Base-by-base conservation (phyloP, 2,797 vertebrate species). In the Lophura swinhoii region DNA sequence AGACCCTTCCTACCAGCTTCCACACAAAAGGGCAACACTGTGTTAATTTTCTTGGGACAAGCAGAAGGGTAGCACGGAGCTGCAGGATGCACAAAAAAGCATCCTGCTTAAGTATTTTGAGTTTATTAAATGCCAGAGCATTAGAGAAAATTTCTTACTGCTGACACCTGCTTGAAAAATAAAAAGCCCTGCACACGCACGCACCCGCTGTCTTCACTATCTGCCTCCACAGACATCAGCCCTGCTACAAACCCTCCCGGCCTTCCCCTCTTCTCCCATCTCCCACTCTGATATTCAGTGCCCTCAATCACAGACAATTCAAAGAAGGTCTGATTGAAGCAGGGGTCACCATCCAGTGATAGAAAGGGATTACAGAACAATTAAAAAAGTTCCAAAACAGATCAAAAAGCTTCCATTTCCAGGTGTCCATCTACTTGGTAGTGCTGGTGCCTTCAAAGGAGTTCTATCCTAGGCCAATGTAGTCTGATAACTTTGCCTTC, bases 91-190 rank as follows among this genome's bases (percentile, higher is more conserved):
- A 8, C 11, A 12, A n/a, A 80, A 12, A 14, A 9, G 16, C 5
- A 6, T 55, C 71, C 22, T 33, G 3, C 35, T 48, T 20, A 74
- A 44, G 71, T 74, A 43, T 88, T 82, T 62, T 80, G 43, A 62
- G 37, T n/a, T 82, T 93, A 62, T 69, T 84, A 59, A 87, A 68
- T 46, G 49, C 44, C 48, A 64, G 41, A 48, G 49, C 58, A 20
- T 55, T 74, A 83, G 16, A 74, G 72, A 94, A 93, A 87, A 43
- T 90, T 72, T 75, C 77, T 66, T 63, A 29, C 33, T 87, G 86
- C 56, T 84, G 85, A 92, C 79, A 89, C 31, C 26, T 49, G 10
- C 80, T 92, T 88, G 80, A 91, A 93, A 92, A 96, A 96, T 84
- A 9, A 91, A 93, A 84, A 74, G 74, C 39, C 84, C 20, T 0